These are phyloP conservation scores for Eriocheir sinensis DNA, from an alignment of 1,140 invertebrate genomes.

Conservation along the genomic window DNA sequence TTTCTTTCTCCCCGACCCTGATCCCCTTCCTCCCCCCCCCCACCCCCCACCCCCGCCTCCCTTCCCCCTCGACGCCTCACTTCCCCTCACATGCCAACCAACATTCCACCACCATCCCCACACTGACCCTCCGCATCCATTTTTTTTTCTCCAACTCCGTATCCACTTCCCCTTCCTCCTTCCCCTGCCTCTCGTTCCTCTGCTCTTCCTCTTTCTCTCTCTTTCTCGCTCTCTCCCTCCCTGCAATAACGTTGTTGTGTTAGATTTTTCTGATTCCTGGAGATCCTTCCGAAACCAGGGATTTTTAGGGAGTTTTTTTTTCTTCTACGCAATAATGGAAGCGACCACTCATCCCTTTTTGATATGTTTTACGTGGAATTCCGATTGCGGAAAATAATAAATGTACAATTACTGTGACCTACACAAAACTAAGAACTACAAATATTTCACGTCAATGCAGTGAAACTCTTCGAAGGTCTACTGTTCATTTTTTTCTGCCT, in stretches of 20 bases:
- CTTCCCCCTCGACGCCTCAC: no score
- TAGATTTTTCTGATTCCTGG: background rate
- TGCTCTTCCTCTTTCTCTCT: background rate
- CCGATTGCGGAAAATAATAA: no score
- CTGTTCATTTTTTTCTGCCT: no score
- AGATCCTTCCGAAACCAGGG: background rate
- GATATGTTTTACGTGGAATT: no score
- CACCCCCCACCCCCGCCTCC: background rate
- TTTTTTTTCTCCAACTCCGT: background rate
- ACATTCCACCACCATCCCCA: background rate
- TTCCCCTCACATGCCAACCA: no score
- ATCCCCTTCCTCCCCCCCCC: no score
- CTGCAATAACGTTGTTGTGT: background rate
- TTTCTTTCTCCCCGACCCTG: background rate
- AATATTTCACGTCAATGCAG: no score
- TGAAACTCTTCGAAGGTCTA: no score
- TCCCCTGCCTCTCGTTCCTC: background rate
- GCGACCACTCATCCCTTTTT: background rate
- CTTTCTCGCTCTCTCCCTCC: no score
- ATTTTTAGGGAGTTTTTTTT: background rate
- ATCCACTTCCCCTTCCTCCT: background rate
- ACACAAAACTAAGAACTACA: no score
- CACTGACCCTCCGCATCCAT: background rate
- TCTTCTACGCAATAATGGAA: background rate
- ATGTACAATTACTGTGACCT: no score